These are phyloP conservation scores for Thaleichthys pacificus DNA, from an alignment of 2,797 vertebrate species.

Conservation along the genomic window DNA sequence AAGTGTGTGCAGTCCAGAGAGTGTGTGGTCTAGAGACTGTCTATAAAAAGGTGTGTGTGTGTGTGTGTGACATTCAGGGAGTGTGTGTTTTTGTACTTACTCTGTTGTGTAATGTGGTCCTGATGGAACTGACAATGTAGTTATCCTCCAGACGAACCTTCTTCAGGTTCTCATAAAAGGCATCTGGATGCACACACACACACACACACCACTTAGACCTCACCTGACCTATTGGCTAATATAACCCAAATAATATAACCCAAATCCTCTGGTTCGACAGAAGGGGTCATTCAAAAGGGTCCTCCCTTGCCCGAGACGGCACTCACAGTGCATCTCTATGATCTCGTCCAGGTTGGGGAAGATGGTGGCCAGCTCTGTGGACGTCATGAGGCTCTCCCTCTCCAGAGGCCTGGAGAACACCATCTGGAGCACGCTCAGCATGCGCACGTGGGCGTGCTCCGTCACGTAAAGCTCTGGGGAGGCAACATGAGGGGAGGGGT, in stretches of 20 bases:
- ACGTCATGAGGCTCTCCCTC: constrained; percentile 68
- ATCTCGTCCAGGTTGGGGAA: constrained; percentile 90
- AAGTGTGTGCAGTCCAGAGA: too few relatives aligned
- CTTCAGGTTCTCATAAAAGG: constrained; percentile 85
- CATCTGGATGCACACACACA: constrained; percentile 63
- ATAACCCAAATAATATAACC: too few relatives aligned
- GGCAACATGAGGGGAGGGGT: neutral
- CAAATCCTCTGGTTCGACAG: too few relatives aligned
- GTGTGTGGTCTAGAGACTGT: too few relatives aligned
- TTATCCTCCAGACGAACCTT: constrained; percentile 79
- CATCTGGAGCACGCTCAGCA: constrained; percentile 88
- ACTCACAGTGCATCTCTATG: constrained; percentile 88
- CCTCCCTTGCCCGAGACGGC: too few relatives aligned
- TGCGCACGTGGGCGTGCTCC: constrained; percentile 88
- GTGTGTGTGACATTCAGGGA: too few relatives aligned
- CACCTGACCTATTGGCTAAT: neutral
- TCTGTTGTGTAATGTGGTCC: constrained; percentile 79
- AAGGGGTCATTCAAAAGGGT: too few relatives aligned
- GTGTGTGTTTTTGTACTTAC: constrained; percentile 64
- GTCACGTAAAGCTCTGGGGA: constrained; percentile 86
- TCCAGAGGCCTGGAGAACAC: constrained; percentile 86
- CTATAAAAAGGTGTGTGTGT: too few relatives aligned
- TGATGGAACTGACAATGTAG: constrained; percentile 82
- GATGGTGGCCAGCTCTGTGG: constrained; percentile 76
- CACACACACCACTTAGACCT: constrained; percentile 3